phyloP scores from a whole-genome alignment of 2,888 invertebrate genomes.

The Andrena chrysosceles region DNA sequence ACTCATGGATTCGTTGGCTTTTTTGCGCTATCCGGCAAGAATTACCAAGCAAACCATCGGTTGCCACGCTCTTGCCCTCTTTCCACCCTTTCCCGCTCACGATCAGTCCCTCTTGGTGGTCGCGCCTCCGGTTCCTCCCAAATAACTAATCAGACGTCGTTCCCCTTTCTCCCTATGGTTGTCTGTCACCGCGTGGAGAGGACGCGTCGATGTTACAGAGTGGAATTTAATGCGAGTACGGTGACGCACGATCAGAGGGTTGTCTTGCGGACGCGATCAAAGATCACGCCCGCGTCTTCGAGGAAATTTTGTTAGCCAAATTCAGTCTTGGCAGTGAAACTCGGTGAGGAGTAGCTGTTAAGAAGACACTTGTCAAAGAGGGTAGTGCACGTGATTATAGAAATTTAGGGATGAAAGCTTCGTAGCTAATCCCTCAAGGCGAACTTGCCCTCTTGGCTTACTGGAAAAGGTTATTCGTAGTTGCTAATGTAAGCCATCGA shows the following conservation, averaged over 20 bases:
- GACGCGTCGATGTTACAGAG: conserved; percentile 82
- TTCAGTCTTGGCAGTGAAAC: conserved; percentile 19
- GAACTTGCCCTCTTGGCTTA: too few species aligned
- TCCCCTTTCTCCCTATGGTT: conserved; percentile 38
- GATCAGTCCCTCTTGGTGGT: too few species aligned
- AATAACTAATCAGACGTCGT: conserved; percentile 79
- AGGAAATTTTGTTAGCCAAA: conserved; percentile 24
- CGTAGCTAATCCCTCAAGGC: too few species aligned
- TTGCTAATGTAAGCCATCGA: too few species aligned
- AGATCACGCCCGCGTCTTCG: conserved; percentile 40
- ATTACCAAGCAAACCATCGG: conserved; percentile 72
- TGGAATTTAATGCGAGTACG: conserved; percentile 83
- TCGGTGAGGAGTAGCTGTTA: conserved; percentile 32
- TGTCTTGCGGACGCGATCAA: conserved; percentile 25
- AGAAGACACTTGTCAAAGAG: conserved; percentile 46
- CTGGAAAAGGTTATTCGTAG: too few species aligned
- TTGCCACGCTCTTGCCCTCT: background rate
- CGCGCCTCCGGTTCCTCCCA: conserved; percentile 57
- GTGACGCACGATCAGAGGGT: conserved; percentile 68
- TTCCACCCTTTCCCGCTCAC: background rate
- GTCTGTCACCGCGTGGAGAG: conserved; percentile 54
- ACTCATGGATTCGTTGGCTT: conserved; percentile 76
- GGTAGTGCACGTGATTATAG: too few species aligned
- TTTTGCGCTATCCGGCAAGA: conserved; percentile 74
- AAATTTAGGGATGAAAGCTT: too few species aligned